A percentile compares a stretch with the other conserved stretches of the same genome.
Evolutionary conservation across 2,797 vertebrate species (phyloP).

Genomic region (Myripristis murdjan): DNA sequence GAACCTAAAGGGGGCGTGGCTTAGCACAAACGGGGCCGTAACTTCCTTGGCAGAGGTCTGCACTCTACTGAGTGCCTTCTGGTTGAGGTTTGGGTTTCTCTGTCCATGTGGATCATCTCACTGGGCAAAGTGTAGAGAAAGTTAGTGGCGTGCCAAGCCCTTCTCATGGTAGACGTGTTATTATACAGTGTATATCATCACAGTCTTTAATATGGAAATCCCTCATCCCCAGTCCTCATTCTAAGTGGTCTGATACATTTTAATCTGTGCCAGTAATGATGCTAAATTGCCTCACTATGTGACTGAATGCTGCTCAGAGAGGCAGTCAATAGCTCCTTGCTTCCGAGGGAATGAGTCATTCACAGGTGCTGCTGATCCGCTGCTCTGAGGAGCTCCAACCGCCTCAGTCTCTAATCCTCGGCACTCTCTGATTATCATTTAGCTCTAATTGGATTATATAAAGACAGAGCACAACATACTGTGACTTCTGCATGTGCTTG

Average conservation of each 20-base stretch:
- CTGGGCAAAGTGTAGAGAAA: constrained; percentile 29
- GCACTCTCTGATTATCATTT: constrained; percentile 70
- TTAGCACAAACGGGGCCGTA: too few relatives aligned
- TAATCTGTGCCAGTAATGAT: constrained; percentile 73
- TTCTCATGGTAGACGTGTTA: constrained; percentile 44
- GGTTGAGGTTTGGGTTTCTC: too few relatives aligned
- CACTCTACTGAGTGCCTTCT: too few relatives aligned
- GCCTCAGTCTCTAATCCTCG: constrained; percentile 69
- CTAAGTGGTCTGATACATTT: constrained; percentile 70
- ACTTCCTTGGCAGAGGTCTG: too few relatives aligned
- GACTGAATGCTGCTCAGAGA: constrained; percentile 65
- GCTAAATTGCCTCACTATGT: constrained; percentile 67
- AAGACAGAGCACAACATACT: constrained; percentile 59
- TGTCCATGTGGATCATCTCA: constrained; percentile 12
- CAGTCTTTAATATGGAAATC: constrained; percentile 73
- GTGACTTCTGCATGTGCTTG: constrained; percentile 49
- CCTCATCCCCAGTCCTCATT: constrained; percentile 51
- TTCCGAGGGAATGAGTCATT: constrained; percentile 67
- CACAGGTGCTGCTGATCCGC: constrained; percentile 74
- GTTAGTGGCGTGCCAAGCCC: constrained; percentile 13
- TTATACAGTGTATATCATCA: constrained; percentile 56
- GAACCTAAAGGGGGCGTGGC: too few relatives aligned
- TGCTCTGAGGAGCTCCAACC: constrained; percentile 35
- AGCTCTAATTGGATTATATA: constrained; percentile 79
- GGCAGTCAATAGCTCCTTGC: constrained; percentile 60